Percentiles rank a stretch among this genome's conserved stretches.
These are phyloP conservation scores for Orthosia cruda DNA, from an alignment of 2,888 invertebrate genomes.

Conservation along the genomic window DNA sequence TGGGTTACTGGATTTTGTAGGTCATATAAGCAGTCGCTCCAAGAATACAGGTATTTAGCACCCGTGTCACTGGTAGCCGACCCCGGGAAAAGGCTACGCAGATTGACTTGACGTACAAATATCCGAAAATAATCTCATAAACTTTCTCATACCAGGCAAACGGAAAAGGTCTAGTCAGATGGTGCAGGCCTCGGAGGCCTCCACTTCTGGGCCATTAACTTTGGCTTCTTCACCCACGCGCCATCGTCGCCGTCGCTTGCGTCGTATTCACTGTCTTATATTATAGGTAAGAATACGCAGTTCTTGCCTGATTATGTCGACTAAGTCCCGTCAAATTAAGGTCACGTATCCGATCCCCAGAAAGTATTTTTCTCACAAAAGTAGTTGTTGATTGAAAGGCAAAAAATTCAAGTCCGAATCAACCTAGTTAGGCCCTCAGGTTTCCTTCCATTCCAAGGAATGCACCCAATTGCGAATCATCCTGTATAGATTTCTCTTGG, in stretches of 20 bases:
- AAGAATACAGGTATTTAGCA: neutral
- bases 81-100: neutral
- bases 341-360: neutral
- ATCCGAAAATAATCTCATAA: slow-evolving; percentile 24
- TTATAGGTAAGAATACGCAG: slow-evolving; percentile 20
- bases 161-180: neutral
- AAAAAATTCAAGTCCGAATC: neutral
- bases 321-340: neutral
- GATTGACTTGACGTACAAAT: neutral
- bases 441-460: neutral
- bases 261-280: slow-evolving; percentile 3
- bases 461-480: neutral
- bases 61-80: neutral
- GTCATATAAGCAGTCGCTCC: neutral
- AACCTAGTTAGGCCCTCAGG: neutral
- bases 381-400: slow-evolving; percentile 2
- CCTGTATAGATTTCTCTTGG: neutral
- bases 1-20: neutral
- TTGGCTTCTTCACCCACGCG: neutral
- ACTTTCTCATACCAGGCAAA: slow-evolving; percentile 38
- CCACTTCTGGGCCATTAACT: neutral
- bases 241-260: neutral
- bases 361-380: neutral
- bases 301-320: slow-evolving; percentile 3
- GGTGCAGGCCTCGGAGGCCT: neutral